phyloP scores from a whole-genome alignment of 2,113 vertebrate species.

The Macroglossus sobrinus region DNA sequence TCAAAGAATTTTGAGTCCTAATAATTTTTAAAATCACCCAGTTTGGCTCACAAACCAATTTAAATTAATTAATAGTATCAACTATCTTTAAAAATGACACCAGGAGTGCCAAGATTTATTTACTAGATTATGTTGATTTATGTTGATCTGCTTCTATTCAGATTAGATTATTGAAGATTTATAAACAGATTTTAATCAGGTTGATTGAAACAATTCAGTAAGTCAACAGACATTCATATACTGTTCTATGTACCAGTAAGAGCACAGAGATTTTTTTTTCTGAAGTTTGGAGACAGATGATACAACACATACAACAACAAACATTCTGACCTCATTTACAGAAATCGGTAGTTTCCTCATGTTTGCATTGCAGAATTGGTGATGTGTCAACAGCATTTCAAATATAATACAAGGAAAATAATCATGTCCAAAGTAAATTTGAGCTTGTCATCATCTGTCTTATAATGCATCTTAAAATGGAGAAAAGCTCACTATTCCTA shows the following conservation, averaged over 20 bases:
- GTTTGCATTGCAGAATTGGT: neutral
- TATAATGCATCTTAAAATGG: neutral
- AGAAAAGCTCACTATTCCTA: neutral
- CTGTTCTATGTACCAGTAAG: neutral
- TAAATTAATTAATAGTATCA: constrained; percentile 10
- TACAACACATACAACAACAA: neutral
- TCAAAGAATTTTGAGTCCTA: neutral
- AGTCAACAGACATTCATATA: neutral
- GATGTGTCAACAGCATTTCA: neutral
- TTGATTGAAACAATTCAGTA: neutral
- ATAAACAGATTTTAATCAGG: neutral
- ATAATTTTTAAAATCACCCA: neutral
- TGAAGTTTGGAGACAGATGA: neutral
- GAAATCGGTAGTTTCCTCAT: neutral
- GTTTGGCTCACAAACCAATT: neutral
- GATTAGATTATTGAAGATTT: neutral
- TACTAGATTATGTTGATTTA: neutral
- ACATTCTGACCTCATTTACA: neutral
- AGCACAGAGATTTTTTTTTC: neutral
- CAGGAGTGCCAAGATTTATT: neutral
- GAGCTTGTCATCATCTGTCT: neutral
- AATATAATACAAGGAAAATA: neutral
- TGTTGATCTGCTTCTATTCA: neutral
- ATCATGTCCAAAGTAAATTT: neutral
- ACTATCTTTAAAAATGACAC: neutral